Base-by-base conservation (phyloP, 2,888 invertebrate species). In the Thecocarcelia acutangulata region DNA sequence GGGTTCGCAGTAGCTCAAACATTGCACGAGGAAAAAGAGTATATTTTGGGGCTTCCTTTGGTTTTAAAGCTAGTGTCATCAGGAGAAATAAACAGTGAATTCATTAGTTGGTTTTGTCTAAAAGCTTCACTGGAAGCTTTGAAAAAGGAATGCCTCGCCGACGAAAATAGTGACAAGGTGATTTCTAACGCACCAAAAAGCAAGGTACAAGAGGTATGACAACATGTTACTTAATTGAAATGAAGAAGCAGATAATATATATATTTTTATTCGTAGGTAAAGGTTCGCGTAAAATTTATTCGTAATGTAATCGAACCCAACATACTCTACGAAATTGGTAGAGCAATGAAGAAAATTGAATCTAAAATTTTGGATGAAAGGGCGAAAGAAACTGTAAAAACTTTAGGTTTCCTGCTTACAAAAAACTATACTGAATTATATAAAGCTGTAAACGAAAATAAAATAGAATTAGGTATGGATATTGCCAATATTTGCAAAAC, bases 241-340 rank as follows among this genome's bases (percentile, higher is more conserved):
- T 11, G 24, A 42, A 42, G 9, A 42, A 42, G 12, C 19, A 0
- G 1, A 2, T 50, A 54, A 66, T 42, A 9, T n/a, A n/a, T n/a
- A 13, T 8, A 11, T 8, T 68, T 37, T 19, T 63, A 48, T 11
- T 76, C 83, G 79, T 69, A 93, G 91, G 91, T 94, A 24, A 95
- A 94, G 91, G 92, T 97, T 9, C 92, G 97, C 85, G 94, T 98
- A 0, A 93, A 92, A 76, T 98, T 93, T 88, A 87, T 99, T 46
- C 93, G 95, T 86, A 97, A 97, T 88, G 94, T 95, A 88, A 15
- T 19, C 91, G 98, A 98, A 91, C 95, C 96, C 87, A 97, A 98
- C 90, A 97, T 97, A 91, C 97, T 97, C 2, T 15, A 21, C 3
- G 73, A 78, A 44, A 83, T 83, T 90, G 92, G 98, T 19, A 93